Conservation (phyloP, 2,113 vertebrate genomes). For the Cyprinus carpio region DNA sequence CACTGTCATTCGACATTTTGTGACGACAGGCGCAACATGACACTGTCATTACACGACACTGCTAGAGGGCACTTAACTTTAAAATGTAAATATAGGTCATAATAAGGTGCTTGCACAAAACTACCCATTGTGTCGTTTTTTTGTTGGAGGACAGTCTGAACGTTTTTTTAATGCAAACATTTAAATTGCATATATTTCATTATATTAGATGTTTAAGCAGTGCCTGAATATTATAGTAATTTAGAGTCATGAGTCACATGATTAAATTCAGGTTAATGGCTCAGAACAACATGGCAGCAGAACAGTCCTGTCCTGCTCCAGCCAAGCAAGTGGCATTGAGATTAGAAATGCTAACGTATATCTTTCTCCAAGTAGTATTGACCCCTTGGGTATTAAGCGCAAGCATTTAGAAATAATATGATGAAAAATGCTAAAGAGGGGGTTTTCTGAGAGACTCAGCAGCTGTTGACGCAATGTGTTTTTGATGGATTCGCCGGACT, state of each 20-base stretch:
- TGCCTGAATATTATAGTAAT: background rate
- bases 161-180: background rate
- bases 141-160: too few species aligned
- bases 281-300: background rate
- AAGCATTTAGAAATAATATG: background rate
- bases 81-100: too few species aligned
- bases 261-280: background rate
- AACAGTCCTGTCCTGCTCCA: background rate
- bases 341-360: background rate
- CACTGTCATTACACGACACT: too few species aligned
- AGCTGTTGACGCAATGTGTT: conserved; percentile 40
- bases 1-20: too few species aligned
- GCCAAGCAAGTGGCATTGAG: background rate
- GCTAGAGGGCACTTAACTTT: too few species aligned
- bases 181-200: background rate
- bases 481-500: background rate
- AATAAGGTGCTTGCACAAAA: too few species aligned
- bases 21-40: too few species aligned
- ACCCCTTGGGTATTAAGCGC: background rate
- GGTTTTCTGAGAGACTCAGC: background rate
- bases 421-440: background rate
- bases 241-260: background rate
- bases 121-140: too few species aligned
- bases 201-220: background rate
- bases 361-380: background rate